Evolutionary conservation across 2,797 vertebrate genomes (phyloP), one percentile per base, ranked within the genome.

Genomic region (Sandelia bainsii): DNA sequence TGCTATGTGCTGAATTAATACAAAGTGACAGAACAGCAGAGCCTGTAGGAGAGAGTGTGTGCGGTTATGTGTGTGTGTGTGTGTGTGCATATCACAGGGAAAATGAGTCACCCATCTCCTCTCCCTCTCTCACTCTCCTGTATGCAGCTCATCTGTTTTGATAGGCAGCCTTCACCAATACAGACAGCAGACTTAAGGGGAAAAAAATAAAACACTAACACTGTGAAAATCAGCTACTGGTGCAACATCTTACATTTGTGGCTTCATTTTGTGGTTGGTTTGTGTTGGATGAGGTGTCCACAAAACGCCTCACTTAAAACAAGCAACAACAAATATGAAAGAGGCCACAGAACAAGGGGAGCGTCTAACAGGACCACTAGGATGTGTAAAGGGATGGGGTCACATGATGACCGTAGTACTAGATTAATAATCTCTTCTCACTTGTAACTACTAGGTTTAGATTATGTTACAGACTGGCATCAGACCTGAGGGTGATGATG

Each of bases 21-120:
- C 77, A 87, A 87, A 89, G 82, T 83, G 89, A 89, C 90, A 92
- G 82, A 78, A 79, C 75, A 77, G 79, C 78, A 83, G 62, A 64
- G 88, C 78, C 81, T 70, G 59, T 70, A 77, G 83, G 69, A 75
- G 62, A 29, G 57, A 23, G 72, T 40, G 25, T 76, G 74, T 68
- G 52, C 52, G 58, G 27, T 27, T 49, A 59, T 76, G 39, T 68
- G 66, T 64, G 68, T 53, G 51, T 67, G 54, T 74, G 59, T 75
- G 59, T 67, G 17, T 37, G 34, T 52, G 73, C 71, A 65, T 69
- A 87, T 89, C 77, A 77, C 76, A 72, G 71, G 56, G 69, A 69
- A n/a, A 60, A 82, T 92, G 87, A 93, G 78, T 92, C 87, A 87
- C 75, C 60, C 56, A 56, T 77, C 60, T 74, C 68, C 44, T 60